A percentile compares a stretch with the other conserved stretches of the same genome.
Conservation (phyloP, 2,797 vertebrate species). For the Chlorospingus flavigularis region DNA sequence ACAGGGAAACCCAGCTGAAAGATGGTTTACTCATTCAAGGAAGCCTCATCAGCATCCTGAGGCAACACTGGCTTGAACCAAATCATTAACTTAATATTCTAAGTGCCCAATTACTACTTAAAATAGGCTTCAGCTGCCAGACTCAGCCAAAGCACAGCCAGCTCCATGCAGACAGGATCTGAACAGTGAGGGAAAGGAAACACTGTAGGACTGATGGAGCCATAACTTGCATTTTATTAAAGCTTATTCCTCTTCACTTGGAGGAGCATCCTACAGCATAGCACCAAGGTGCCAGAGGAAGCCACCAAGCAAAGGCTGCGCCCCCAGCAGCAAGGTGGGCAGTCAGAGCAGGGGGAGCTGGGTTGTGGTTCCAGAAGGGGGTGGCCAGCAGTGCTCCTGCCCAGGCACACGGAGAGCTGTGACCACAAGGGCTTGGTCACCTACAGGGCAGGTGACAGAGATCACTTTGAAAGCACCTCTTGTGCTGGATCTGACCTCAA, state of each 20-base stretch:
- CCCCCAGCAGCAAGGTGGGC: background rate
- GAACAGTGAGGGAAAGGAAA: background rate
- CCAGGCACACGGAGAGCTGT: rapidly evolving
- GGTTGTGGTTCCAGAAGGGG: background rate
- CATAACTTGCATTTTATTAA: background rate
- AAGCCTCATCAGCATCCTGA: constrained; percentile 23
- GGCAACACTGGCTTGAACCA: background rate
- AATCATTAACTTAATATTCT: background rate
- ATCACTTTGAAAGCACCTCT: background rate
- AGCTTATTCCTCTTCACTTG: background rate
- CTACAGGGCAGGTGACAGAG: background rate
- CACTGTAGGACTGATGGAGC: background rate
- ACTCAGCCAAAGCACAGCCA: background rate
- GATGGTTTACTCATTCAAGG: background rate
- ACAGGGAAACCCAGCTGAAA: background rate
- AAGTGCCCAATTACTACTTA: constrained; percentile 26
- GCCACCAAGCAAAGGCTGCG: background rate
- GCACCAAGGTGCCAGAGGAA: background rate
- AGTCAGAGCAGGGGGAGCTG: background rate
- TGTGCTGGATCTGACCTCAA: background rate
- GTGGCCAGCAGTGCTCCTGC: background rate
- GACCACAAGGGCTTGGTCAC: background rate
- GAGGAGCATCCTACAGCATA: background rate
- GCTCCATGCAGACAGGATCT: background rate
- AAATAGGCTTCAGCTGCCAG: background rate